A percentile compares a stretch with the other conserved stretches of the same genome.
Evolutionary conservation across 2,113 vertebrate genomes (phyloP).

Genomic region (Edolisoma coerulescens): DNA sequence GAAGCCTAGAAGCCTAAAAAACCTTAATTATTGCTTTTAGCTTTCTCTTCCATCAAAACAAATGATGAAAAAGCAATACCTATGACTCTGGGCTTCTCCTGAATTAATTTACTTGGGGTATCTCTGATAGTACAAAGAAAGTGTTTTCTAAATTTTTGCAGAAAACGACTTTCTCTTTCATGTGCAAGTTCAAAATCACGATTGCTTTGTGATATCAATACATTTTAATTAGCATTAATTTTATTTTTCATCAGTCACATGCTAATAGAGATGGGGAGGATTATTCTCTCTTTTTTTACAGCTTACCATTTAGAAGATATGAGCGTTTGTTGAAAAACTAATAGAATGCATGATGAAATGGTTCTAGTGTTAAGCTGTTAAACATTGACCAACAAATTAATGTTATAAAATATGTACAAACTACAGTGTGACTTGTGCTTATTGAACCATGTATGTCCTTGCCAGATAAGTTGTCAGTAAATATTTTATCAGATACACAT

Average conservation of each 20-base stretch:
- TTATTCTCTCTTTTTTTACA: not conserved
- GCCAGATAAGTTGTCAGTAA: slow-evolving; percentile 33
- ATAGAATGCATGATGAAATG: slow-evolving; percentile 1
- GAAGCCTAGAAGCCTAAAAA: not conserved
- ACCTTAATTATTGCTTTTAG: not conserved
- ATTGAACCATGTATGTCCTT: not conserved
- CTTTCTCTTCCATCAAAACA: not conserved
- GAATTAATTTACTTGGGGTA: not conserved
- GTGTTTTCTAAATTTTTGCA: not conserved
- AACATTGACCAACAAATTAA: slow-evolving; percentile 60
- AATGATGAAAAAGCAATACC: not conserved
- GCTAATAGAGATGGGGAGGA: not conserved
- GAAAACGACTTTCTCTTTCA: not conserved
- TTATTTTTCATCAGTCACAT: not conserved
- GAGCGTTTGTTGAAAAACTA: slow-evolving; percentile 45
- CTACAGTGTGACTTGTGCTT: not conserved
- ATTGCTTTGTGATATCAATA: not conserved
- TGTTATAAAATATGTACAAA: slow-evolving; percentile 43
- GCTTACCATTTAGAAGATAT: not conserved
- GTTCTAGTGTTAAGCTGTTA: not conserved
- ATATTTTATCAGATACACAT: slow-evolving; percentile 42
- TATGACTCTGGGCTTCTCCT: not conserved
- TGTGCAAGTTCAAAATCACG: slow-evolving; percentile 1
- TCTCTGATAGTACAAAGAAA: not conserved
- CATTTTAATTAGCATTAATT: slow-evolving; percentile 40